Evolutionary conservation across 2,888 invertebrate genomes (phyloP).

Genomic region (Schrankia costaestrigalis): DNA sequence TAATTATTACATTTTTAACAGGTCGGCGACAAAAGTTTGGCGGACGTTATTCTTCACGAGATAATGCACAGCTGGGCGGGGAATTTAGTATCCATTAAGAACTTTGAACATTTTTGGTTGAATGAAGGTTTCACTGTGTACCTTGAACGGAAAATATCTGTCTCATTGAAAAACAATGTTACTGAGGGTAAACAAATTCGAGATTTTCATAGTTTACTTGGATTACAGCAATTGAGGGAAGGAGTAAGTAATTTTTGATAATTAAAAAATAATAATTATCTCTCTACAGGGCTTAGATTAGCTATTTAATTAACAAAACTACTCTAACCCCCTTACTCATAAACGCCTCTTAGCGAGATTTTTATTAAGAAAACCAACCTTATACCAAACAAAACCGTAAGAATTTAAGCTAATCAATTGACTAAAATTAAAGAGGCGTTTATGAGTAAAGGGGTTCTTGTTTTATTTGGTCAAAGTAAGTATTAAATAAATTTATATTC

Average conservation of each 20-base stretch:
- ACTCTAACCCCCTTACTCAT: no score
- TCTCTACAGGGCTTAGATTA: no score
- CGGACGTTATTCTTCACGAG: conserved; percentile 95
- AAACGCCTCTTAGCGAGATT: no score
- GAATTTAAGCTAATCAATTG: no score
- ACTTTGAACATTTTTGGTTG: conserved; percentile 98
- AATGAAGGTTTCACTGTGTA: conserved; percentile 98
- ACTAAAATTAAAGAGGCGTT: no score
- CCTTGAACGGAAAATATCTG: conserved; percentile 89
- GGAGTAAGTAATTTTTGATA: conserved; percentile 76
- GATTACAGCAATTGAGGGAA: conserved; percentile 87
- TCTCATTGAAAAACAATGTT: conserved; percentile 82
- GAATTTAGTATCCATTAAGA: conserved; percentile 95
- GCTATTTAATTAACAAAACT: no score
- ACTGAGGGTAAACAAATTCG: conserved; percentile 76
- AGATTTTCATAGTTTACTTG: conserved; percentile 90
- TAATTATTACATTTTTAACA: conserved; percentile 40
- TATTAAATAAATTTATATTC: no score
- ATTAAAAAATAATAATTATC: background rate
- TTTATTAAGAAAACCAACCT: no score
- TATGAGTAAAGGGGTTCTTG: no score
- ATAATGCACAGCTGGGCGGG: conserved; percentile 98
- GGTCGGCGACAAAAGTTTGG: conserved; percentile 95
- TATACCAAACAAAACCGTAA: no score
- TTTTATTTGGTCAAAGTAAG: no score